Evolutionary conservation across 1,140 invertebrate species (phyloP).

Genomic region (Venturia canescens): DNA sequence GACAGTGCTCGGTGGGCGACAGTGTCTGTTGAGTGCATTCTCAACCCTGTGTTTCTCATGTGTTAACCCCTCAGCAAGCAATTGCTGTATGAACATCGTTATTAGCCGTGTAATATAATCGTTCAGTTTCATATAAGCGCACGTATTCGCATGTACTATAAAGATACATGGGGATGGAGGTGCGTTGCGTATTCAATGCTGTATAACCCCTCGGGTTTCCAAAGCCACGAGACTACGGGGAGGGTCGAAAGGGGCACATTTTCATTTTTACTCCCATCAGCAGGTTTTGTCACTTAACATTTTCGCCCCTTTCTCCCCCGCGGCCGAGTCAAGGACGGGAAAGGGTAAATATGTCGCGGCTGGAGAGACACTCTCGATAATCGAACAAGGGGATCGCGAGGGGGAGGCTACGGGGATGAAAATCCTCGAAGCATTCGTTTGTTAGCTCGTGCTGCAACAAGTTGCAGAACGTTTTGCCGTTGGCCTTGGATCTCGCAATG

Average conservation of each 20-base stretch:
- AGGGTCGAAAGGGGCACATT: constrained; percentile 9
- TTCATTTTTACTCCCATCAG: constrained; percentile 17
- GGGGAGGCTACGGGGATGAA: constrained; percentile 15
- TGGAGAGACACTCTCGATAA: constrained; percentile 8
- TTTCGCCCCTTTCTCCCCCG: neutral
- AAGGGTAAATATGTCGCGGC: constrained; percentile 24
- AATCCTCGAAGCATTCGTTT: constrained; percentile 57
- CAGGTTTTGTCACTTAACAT: constrained; percentile 13
- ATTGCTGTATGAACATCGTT: constrained; percentile 19
- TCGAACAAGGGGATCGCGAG: constrained; percentile 32
- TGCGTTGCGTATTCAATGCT: neutral
- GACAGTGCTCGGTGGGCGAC: neutral
- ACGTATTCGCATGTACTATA: no score
- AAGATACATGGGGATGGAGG: neutral
- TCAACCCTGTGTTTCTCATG: constrained; percentile 5
- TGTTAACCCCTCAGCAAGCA: neutral
- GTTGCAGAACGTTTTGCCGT: constrained; percentile 57
- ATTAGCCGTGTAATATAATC: constrained; percentile 30
- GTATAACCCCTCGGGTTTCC: constrained; percentile 2
- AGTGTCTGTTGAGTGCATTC: neutral
- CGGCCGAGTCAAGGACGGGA: neutral
- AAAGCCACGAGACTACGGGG: neutral
- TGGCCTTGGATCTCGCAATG: constrained; percentile 44
- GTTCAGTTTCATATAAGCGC: neutral
- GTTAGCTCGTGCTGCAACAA: constrained; percentile 64